Conservation (phyloP, 2,797 vertebrate species). For the Hirundo rustica region DNA sequence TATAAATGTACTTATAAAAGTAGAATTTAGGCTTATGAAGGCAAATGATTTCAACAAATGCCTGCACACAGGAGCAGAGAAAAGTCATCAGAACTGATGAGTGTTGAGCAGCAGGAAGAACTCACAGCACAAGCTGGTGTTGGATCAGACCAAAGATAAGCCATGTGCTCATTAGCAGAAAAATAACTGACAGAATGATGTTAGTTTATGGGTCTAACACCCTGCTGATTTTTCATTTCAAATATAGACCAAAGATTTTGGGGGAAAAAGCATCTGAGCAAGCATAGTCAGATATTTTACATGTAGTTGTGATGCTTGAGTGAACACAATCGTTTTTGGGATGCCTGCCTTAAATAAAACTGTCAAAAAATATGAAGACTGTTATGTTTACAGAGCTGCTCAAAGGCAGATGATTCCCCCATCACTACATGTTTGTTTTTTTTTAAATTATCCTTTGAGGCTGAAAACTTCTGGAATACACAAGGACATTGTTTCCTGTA, state of each 20-base stretch:
- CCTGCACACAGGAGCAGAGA: background rate
- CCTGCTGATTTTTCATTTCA: background rate
- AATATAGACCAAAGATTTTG: background rate
- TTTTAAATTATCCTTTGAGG: background rate
- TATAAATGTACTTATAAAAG: background rate
- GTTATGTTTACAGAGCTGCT: background rate
- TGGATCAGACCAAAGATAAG: background rate
- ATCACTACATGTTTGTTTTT: background rate
- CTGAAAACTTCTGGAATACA: background rate
- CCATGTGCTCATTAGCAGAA: background rate
- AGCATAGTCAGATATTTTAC: background rate
- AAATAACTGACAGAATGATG: background rate
- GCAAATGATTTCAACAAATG: background rate
- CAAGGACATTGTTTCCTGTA: background rate
- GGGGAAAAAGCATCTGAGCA: background rate
- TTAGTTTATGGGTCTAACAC: background rate
- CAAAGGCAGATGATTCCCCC: background rate
- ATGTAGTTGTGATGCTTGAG: background rate
- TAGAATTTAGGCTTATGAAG: background rate
- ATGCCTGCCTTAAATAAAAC: conserved; percentile 1
- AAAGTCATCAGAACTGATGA: background rate
- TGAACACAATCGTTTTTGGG: background rate
- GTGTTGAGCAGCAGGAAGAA: background rate
- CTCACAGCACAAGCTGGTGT: background rate
- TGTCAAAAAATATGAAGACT: background rate